Percentiles rank a stretch among this genome's conserved stretches.
Conservation (phyloP, 1,140 invertebrate genomes). For the Drosophila triauraria region DNA sequence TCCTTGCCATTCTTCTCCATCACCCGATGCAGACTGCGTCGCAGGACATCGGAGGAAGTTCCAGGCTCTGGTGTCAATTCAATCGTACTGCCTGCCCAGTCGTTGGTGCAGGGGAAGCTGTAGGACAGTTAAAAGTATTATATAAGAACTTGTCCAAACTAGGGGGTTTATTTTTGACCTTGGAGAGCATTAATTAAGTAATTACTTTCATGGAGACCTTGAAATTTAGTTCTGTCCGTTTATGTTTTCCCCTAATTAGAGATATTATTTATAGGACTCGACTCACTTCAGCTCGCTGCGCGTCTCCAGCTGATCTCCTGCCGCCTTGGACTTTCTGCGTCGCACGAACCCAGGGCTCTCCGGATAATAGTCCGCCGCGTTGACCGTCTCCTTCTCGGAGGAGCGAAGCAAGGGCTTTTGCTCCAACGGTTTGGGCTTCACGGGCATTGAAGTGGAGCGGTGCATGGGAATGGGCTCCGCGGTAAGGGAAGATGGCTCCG, state of each 20-base stretch:
- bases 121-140: constrained; percentile 49
- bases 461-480: constrained; percentile 60
- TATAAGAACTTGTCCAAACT: neutral
- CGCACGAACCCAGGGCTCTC: constrained; percentile 71
- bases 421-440: constrained; percentile 74
- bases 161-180: neutral
- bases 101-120: constrained; percentile 72
- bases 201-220: constrained; percentile 1
- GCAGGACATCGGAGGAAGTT: constrained; percentile 37
- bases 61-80: constrained; percentile 64
- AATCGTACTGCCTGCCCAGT: constrained; percentile 81
- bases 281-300: constrained; percentile 80
- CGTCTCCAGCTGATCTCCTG: constrained; percentile 64
- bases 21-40: constrained; percentile 69
- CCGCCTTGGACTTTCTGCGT: constrained; percentile 53
- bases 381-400: constrained; percentile 76
- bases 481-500: constrained; percentile 24
- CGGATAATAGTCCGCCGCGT: constrained; percentile 76
- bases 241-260: neutral
- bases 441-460: constrained; percentile 81
- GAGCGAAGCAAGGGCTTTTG: constrained; percentile 68
- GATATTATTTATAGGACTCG: neutral
- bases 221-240: neutral
- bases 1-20: constrained; percentile 81
- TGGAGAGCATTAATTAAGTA: neutral